Evolutionary conservation across 2,888 invertebrate genomes (phyloP).

Genomic region (Oscheius sp.): DNA sequence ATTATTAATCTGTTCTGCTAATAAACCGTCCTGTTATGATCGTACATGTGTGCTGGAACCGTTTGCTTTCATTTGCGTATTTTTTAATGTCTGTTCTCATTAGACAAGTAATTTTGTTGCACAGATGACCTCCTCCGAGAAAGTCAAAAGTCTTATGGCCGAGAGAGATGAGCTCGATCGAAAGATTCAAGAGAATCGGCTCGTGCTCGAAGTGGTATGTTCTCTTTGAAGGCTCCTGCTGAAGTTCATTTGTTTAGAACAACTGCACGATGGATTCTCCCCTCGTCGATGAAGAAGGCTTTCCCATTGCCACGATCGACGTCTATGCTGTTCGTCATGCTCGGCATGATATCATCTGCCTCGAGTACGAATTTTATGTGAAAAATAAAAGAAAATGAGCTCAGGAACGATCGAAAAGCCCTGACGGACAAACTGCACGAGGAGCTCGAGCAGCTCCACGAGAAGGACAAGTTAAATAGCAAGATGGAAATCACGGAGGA

Average conservation of each 20-base stretch:
- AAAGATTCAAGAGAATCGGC: constrained; percentile 46
- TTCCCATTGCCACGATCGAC: constrained; percentile 88
- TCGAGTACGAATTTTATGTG: constrained; percentile 73
- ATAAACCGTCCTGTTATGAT: background rate
- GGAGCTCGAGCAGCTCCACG: constrained; percentile 77
- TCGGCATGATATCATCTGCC: constrained; percentile 88
- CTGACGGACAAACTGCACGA: constrained; percentile 83
- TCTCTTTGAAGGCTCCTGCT: background rate
- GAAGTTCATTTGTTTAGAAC: constrained; percentile 38
- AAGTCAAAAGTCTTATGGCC: constrained; percentile 58
- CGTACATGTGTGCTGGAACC: too few relatives aligned
- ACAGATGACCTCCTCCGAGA: constrained; percentile 19
- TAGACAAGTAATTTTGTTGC: background rate
- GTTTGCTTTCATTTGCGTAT: too few relatives aligned
- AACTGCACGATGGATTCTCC: constrained; percentile 81
- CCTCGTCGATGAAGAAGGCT: constrained; percentile 87
- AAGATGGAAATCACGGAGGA: background rate
- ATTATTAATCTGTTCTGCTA: background rate
- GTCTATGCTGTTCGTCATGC: constrained; percentile 90
- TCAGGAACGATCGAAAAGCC: constrained; percentile 87
- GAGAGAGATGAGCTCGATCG: constrained; percentile 63
- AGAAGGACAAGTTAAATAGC: constrained; percentile 74
- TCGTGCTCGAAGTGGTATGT: constrained; percentile 46
- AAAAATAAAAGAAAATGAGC: constrained; percentile 26
- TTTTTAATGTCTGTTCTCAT: background rate